Percentiles rank a stretch among this genome's conserved stretches.
Conservation (phyloP, 2,113 vertebrate species). For the rat (Rattus norvegicus) region DNA sequence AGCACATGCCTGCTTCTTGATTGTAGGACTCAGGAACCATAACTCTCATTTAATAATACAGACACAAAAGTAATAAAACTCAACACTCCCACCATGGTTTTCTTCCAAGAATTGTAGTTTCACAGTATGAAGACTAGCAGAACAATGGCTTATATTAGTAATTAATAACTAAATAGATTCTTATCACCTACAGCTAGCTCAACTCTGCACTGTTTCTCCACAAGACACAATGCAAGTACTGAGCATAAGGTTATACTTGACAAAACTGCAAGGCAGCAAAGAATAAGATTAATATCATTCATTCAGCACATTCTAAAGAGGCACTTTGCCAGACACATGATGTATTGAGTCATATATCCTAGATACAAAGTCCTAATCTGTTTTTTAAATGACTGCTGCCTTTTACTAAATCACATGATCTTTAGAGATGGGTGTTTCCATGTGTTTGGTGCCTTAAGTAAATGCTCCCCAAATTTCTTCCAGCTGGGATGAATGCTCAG, state of each 20-base stretch:
- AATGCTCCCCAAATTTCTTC: background rate
- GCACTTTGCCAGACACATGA: background rate
- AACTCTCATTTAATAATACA: constrained; percentile 11
- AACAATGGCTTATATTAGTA: background rate
- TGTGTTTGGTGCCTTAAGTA: background rate
- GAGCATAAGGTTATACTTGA: background rate
- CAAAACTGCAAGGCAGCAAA: background rate
- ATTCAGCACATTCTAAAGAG: background rate
- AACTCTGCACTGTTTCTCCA: accelerated
- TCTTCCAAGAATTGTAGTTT: background rate
- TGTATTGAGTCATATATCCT: background rate
- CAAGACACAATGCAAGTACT: background rate
- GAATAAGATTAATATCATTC: background rate
- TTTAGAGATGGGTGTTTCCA: background rate
- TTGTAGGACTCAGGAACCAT: background rate
- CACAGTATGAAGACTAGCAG: background rate
- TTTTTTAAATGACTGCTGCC: background rate
- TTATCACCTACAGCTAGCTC: background rate
- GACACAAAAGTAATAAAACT: background rate
- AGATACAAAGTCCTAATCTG: background rate
- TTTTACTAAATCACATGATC: background rate
- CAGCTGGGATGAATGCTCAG: background rate
- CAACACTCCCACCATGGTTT: background rate
- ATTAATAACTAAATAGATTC: background rate
- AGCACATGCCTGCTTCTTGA: background rate